These are phyloP conservation scores for Rhinopomastus cyanomelas DNA, from an alignment of 2,113 vertebrate genomes.

Conservation along the genomic window DNA sequence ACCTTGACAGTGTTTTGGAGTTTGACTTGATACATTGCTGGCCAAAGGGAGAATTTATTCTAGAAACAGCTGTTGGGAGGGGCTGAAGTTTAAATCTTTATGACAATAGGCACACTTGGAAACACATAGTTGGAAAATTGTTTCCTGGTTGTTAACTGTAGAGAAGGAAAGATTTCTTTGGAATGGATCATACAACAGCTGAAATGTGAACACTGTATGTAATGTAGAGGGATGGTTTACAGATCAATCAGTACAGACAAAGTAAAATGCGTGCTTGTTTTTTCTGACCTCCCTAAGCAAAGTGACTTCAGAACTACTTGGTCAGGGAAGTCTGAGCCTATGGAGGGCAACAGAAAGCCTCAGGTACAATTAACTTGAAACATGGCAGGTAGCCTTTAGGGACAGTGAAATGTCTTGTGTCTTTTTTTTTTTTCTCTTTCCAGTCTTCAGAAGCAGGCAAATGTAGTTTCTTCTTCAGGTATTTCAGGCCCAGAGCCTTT, in stretches of 20 bases:
- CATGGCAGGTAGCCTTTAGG: not conserved
- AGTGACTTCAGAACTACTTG: not conserved
- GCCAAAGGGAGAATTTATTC: constrained; percentile 16
- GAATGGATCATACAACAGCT: not conserved
- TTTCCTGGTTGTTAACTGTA: not conserved
- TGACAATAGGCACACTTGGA: constrained; percentile 43
- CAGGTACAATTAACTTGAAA: not conserved
- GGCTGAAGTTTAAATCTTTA: constrained; percentile 21
- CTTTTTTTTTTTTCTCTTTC: not conserved
- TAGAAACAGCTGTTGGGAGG: constrained; percentile 1
- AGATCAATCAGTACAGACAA: constrained; percentile 14
- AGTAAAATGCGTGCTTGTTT: not conserved
- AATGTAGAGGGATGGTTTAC: not conserved
- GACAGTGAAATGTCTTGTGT: not conserved
- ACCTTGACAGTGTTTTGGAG: constrained; percentile 46
- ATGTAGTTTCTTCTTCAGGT: not conserved
- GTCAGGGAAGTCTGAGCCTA: not conserved
- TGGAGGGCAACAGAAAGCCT: not conserved
- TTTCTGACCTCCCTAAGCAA: not conserved
- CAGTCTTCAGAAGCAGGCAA: not conserved
- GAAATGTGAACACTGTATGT: not conserved
- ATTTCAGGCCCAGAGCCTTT: not conserved
- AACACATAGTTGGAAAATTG: not conserved
- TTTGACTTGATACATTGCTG: not conserved
- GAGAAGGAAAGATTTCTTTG: constrained; percentile 5